Evolutionary conservation across 2,113 vertebrate species (phyloP), one percentile per base, ranked within the genome.

Genomic region (Reinhardtius hippoglossoides): DNA sequence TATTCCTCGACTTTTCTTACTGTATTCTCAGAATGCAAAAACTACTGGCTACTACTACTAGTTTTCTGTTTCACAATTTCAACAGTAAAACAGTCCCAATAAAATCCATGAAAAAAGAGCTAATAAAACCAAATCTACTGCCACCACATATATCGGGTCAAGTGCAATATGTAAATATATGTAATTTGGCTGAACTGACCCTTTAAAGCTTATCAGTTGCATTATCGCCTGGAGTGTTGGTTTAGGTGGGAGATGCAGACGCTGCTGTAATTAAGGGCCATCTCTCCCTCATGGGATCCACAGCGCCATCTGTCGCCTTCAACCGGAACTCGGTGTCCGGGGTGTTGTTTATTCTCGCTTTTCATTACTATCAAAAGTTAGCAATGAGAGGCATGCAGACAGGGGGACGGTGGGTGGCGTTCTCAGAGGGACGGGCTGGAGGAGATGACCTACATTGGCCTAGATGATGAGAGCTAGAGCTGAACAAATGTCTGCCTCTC

Each of bases 361-460:
- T 76, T 86, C 62, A 78, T 78, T 84, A 83, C 84, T 82, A 86
- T 91, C 78, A 87, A 89, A 90, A 84, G 89, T 90, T 82, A 80
- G 80, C 82, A 90, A 90, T 91, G 89, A 87, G 84, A 85, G 85
- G 82, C 89, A 88, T 82, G 80, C 83, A 67, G 81, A 87, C 87
- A 69, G 64, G 61, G 80, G 71, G 86, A 57, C 24, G 42, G 67
- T 57, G 71, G 74, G 57, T n/a, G 54, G 71, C 24, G 83, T 78
- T 84, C 83, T 83, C 79, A 83, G 57, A 83, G 85, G 81, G 79
- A 59, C 64, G 60, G 82, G 72, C 64, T 78, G 82, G 82, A 86
- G 69, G 82, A 85, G 75, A 85, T 91, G 92, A 93, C 89, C 88
- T 86, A 91, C 81, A 89, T 91, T 80, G 79, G 81, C 69, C 59